Base-by-base conservation (phyloP, 2,113 vertebrate species). In the Grallaria varia region DNA sequence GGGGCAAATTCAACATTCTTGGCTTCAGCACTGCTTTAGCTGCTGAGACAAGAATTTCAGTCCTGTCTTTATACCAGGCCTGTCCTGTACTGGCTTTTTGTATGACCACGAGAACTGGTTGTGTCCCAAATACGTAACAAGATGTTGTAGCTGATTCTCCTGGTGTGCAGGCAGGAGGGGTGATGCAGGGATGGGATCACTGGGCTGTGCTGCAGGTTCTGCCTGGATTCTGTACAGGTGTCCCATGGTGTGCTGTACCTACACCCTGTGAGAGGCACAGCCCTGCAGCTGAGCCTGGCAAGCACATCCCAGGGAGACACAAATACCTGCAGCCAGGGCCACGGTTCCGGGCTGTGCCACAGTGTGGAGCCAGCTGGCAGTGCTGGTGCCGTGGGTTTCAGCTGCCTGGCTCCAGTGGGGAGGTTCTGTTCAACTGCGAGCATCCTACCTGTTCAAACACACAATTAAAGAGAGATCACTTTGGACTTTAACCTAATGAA, bases 351-450 rank as follows among this genome's bases (percentile, higher is more conserved):
- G 0, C 12, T 23, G 49, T 37, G 64, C 89, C 90, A 86, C 90
- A 73, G 79, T 9, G 63, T 28, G 28, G 87, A 95, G 89, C 91
- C 86, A 77, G 64, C 55, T 82, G 83, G 28, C 81, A 62, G 56
- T 5, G 44, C 87, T 83, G 39, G 19, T 25, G 2, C 19, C 7
- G 8, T 4, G 53, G 10, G 1, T 15, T 23, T 25, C n/a, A 47
- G n/a, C 18, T 25, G 2, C 10, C 50, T n/a, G 55, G 1, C 63
- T 66, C 28, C 33, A 15, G 62, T 35, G 37, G 44, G 19, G 5
- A 9, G 39, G 56, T 28, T 59, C 17, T 44, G 31, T 28, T 76
- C 44, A 21, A 3, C 69, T 71, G 33, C 0, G 0, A 64, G 55
- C 64, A 64, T 1, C 44, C 50, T 9, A 40, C n/a, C 58, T 30